Evolutionary conservation across 2,888 invertebrate species (phyloP).

Genomic region (Drosophila helvetica): DNA sequence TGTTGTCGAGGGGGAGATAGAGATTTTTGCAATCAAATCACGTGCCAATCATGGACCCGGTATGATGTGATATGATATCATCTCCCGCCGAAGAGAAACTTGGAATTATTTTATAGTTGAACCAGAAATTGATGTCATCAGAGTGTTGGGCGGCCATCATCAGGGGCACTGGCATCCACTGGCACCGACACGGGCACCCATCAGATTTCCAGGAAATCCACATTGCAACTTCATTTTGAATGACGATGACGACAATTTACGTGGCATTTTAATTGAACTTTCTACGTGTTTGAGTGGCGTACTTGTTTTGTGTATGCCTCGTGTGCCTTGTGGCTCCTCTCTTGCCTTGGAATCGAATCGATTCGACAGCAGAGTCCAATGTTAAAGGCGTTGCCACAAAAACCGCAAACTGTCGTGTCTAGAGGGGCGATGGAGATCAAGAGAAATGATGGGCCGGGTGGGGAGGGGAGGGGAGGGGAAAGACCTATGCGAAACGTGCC

Average conservation of each 20-base stretch:
- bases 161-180: constrained; percentile 3
- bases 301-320: constrained; percentile 26
- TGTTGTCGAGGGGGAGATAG: constrained; percentile 1
- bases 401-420: constrained; percentile 55
- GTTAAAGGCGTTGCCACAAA: constrained; percentile 50
- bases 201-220: constrained; percentile 31
- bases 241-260: constrained; percentile 72
- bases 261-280: constrained; percentile 78
- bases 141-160: background rate
- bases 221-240: constrained; percentile 15
- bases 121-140: constrained; percentile 42
- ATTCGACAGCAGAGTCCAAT: constrained; percentile 36
- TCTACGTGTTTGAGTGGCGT: constrained; percentile 75
- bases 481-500: constrained; percentile 63
- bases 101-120: constrained; percentile 45
- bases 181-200: background rate
- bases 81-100: constrained; percentile 43
- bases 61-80: constrained; percentile 64
- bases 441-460: too few species aligned
- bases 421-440: constrained; percentile 5
- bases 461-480: constrained; percentile 27
- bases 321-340: background rate
- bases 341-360: constrained; percentile 7
- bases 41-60: constrained; percentile 49
- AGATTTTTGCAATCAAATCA: constrained; percentile 57